Conservation (phyloP, 1,140 invertebrate species). For the Sipha flava region DNA sequence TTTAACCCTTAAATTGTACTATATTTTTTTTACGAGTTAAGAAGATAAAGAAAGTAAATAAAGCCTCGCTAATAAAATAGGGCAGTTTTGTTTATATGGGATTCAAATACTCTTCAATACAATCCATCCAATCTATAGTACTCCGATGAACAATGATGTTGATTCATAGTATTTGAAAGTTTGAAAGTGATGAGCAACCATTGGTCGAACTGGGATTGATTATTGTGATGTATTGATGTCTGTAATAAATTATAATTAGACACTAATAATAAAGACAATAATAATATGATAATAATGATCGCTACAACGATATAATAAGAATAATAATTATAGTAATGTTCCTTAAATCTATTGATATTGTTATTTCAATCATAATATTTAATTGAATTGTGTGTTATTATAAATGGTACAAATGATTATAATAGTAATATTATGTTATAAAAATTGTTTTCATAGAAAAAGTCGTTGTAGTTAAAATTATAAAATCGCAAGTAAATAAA, state of each 20-base stretch:
- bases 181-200: background rate
- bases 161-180: background rate
- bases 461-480: constrained; percentile 22
- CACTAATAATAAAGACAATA: constrained; percentile 1
- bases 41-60: background rate
- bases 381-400: background rate
- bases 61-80: background rate
- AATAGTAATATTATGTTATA: background rate
- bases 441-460: constrained; percentile 17
- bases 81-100: background rate
- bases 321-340: background rate
- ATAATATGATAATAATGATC: background rate
- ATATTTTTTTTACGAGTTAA: background rate
- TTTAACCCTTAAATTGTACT: background rate
- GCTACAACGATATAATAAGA: background rate
- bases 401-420: background rate
- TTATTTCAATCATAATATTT: background rate
- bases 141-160: too few relatives aligned
- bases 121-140: background rate
- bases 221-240: background rate
- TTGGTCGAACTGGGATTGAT: background rate
- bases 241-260: background rate
- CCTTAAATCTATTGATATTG: background rate
- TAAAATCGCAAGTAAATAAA: constrained; percentile 23
- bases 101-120: background rate